These are phyloP conservation scores for Temnothorax nylanderi DNA, from an alignment of 1,140 invertebrate species.

Conservation along the genomic window DNA sequence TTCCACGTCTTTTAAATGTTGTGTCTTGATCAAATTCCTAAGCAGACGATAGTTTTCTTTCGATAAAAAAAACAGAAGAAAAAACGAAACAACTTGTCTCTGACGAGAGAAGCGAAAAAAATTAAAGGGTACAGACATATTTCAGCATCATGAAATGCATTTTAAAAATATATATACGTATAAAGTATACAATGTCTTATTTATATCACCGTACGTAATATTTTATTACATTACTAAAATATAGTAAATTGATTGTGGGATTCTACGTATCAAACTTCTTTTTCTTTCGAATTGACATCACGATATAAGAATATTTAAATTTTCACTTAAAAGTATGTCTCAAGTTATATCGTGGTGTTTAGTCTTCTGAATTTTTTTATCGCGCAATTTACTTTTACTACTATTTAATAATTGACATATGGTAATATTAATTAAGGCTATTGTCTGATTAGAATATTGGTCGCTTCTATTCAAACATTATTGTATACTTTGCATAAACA, in stretches of 20 bases:
- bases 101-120: not conserved
- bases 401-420: not conserved
- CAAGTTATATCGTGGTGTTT: not conserved
- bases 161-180: not conserved
- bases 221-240: not conserved
- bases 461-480: constrained; percentile 44
- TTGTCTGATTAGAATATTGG: constrained; percentile 42
- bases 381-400: not conserved
- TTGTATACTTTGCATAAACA: constrained; percentile 51
- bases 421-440: constrained; percentile 11
- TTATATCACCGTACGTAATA: not conserved
- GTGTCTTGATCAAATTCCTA: constrained; percentile 57
- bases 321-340: not conserved
- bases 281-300: not conserved
- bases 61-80: not conserved
- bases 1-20: constrained; percentile 32
- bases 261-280: not conserved
- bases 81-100: not conserved
- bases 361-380: not conserved
- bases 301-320: not conserved
- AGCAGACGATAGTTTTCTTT: constrained; percentile 41
- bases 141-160: not conserved
- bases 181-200: not conserved
- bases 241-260: not conserved
- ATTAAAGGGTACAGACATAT: not conserved